These are phyloP conservation scores for Manacus vitellinus DNA, from an alignment of 2,113 vertebrate genomes.

Conservation along the genomic window DNA sequence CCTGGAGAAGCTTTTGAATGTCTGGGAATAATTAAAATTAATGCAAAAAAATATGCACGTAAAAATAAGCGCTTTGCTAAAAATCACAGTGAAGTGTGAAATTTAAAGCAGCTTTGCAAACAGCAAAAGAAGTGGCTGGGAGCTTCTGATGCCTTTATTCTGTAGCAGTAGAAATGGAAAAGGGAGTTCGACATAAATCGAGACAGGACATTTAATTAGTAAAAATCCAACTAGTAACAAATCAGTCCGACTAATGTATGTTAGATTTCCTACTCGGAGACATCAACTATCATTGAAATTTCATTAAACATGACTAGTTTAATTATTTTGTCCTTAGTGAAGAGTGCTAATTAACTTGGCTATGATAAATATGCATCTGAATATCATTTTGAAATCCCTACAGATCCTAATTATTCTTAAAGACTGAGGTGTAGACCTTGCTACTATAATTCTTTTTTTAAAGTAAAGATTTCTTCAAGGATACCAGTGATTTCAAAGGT, in stretches of 20 bases:
- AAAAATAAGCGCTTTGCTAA: neutral
- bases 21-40: neutral
- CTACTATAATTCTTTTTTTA: constrained; percentile 1
- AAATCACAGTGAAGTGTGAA: neutral
- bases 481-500: neutral
- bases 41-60: neutral
- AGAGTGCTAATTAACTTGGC: constrained; percentile 54
- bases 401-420: constrained; percentile 65
- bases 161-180: constrained; percentile 13
- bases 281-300: constrained; percentile 54
- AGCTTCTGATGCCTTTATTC: neutral
- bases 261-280: constrained; percentile 53
- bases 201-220: constrained; percentile 47
- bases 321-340: constrained; percentile 67
- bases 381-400: constrained; percentile 54
- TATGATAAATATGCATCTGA: constrained; percentile 59
- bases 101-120: neutral
- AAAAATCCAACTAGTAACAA: constrained; percentile 43
- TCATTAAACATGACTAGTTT: constrained; percentile 67
- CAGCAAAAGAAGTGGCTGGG: neutral
- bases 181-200: constrained; percentile 15
- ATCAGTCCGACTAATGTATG: constrained; percentile 57
- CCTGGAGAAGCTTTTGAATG: neutral
- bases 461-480: constrained; percentile 36
- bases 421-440: constrained; percentile 5